Evolutionary conservation across 1,140 invertebrate genomes (phyloP), one percentile per base, ranked within the genome.

Genomic region (Copidosoma floridanum): DNA sequence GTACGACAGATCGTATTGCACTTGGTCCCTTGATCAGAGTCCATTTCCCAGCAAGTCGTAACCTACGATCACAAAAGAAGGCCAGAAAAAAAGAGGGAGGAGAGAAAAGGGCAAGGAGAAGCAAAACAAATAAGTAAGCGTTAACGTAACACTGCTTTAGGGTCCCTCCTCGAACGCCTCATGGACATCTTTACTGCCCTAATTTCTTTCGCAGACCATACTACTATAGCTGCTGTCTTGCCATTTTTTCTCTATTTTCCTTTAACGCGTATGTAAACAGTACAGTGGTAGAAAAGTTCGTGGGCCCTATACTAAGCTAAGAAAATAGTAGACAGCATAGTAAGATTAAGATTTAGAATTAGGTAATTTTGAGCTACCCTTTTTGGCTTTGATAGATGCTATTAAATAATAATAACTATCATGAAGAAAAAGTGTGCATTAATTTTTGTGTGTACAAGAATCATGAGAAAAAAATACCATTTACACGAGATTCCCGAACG

Each of bases 101-200:
- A n/a, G n/a, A n/a, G n/a, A n/a, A n/a, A n/a, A n/a, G n/a, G n/a
- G n/a, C n/a, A n/a, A n/a, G n/a, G n/a, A n/a, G n/a, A n/a, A 54
- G 47, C 53, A 43, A 63, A 62, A 65, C 68, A 70, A 76, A 74
- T 77, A 79, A 78, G 68, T 78, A 72, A 75, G 74, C 70, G 72
- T 79, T 77, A 79, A 68, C 65, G 67, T 75, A 78, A 79, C 70
- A 65, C 67, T 72, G 62, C 65, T 77, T 79, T 78, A 79, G 70
- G 56, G 53, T 41, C 11, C 35, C 44, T 21, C 10, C 37, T 61
- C 52, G 44, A 61, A 51, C 20, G 38, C 14, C 48, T 18, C 12
- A 48, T 46, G 50, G 55, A 56, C 52, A 55, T 62, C 60, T 62
- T 56, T 62, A 62, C 57, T 57, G 53, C 32, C 24, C 44, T 62